These are phyloP conservation scores for Cantharis rufa DNA, from an alignment of 2,888 invertebrate genomes.

Conservation along the genomic window DNA sequence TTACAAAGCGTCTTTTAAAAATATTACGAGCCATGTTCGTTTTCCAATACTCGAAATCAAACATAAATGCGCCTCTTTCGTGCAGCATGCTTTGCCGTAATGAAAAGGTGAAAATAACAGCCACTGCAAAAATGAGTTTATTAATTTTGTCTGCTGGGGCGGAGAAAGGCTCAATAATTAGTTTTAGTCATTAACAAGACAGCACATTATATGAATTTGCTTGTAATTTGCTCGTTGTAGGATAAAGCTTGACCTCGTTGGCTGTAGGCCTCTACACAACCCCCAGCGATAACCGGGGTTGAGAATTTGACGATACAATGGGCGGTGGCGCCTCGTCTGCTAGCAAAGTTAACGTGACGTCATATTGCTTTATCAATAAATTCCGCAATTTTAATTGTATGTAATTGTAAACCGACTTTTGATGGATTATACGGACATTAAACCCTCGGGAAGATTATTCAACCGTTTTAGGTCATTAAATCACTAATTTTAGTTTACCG, in stretches of 20 bases:
- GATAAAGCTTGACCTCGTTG: constrained; percentile 18
- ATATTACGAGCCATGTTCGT: neutral
- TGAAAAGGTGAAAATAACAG: neutral
- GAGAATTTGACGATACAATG: constrained; percentile 25
- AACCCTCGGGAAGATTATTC: neutral
- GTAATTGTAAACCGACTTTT: neutral
- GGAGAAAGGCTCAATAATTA: constrained; percentile 7
- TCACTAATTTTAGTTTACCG: neutral
- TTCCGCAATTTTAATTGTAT: constrained; percentile 9
- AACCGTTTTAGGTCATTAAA: neutral
- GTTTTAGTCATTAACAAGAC: constrained; percentile 15
- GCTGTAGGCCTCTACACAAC: neutral
- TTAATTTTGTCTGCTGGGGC: neutral
- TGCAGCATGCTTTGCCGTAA: neutral
- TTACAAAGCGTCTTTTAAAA: neutral
- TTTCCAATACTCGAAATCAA: neutral
- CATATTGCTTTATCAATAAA: constrained; percentile 25
- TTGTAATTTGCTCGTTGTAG: constrained; percentile 10
- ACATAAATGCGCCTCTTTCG: neutral
- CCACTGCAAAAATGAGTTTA: neutral
- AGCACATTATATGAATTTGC: constrained; percentile 7
- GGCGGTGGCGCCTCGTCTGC: constrained; percentile 24
- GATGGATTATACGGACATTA: neutral
- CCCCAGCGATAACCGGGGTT: constrained; percentile 15
- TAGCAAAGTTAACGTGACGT: constrained; percentile 16